phyloP scores from a whole-genome alignment of 1,140 invertebrate genomes.

The Drosophila orena region DNA sequence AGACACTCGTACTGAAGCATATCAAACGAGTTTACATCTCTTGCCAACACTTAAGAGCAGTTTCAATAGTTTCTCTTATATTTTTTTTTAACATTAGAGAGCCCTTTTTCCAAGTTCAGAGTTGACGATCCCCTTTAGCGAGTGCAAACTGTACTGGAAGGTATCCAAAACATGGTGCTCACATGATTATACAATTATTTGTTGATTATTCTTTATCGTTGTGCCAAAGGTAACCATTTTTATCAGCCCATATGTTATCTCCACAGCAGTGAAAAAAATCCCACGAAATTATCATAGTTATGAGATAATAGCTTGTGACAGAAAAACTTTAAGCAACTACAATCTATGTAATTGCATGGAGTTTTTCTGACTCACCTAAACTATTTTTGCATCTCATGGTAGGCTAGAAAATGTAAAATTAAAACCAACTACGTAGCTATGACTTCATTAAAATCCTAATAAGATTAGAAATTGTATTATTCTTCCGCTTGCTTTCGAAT shows the following conservation, averaged over 20 bases:
- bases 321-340: background rate
- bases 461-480: constrained; percentile 12
- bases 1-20: constrained; percentile 15
- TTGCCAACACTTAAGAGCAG: constrained; percentile 36
- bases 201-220: constrained; percentile 49
- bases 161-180: constrained; percentile 27
- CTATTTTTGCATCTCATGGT: background rate
- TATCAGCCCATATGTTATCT: constrained; percentile 48
- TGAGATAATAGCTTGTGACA: constrained; percentile 33
- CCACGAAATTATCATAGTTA: constrained; percentile 56
- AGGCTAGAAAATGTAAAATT: background rate
- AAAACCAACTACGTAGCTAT: background rate
- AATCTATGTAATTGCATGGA: background rate
- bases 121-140: constrained; percentile 14
- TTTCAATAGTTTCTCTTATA: constrained; percentile 14
- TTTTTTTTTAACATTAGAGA: constrained; percentile 6
- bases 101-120: background rate
- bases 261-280: constrained; percentile 14
- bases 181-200: constrained; percentile 51
- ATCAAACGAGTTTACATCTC: constrained; percentile 3
- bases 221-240: constrained; percentile 19
- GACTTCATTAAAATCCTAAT: background rate
- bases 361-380: background rate
- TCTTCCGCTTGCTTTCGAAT: constrained; percentile 14
- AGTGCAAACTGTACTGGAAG: background rate